Conservation (phyloP, 2,797 vertebrate genomes). For the Hozukius guyotensis region DNA sequence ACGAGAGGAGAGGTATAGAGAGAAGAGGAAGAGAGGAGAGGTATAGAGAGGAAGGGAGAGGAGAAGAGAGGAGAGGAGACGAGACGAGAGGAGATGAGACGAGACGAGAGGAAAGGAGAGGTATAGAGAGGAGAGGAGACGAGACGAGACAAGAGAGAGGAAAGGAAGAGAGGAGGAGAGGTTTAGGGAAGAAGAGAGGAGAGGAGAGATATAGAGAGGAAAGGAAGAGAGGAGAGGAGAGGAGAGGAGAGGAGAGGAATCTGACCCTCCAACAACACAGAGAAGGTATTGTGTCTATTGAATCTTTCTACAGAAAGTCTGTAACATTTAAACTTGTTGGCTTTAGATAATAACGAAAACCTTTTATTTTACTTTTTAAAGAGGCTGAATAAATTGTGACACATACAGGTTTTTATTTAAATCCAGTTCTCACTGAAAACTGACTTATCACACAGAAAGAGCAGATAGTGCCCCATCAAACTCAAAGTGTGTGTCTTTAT, state of each 20-base stretch:
- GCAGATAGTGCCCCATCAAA: constrained; percentile 68
- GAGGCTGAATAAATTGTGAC: constrained; percentile 55
- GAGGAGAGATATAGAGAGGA: no score
- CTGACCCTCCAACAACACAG: constrained; percentile 1
- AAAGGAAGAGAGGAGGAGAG: no score
- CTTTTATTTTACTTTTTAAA: constrained; percentile 60
- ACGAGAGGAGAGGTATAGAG: background rate
- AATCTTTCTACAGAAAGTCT: constrained; percentile 19
- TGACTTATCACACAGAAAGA: constrained; percentile 68
- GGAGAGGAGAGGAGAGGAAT: background rate
- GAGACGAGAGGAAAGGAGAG: no score
- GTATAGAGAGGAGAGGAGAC: background rate
- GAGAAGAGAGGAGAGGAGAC: no score
- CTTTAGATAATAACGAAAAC: constrained; percentile 59
- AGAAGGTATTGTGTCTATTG: background rate
- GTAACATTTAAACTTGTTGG: constrained; percentile 40
- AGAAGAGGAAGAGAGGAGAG: background rate
- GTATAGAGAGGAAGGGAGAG: background rate
- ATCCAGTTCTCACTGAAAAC: constrained; percentile 63
- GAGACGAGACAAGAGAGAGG: background rate
- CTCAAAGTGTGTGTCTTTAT: constrained; percentile 68
- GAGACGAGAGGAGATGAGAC: no score
- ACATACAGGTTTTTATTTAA: constrained; percentile 41
- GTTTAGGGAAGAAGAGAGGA: no score
- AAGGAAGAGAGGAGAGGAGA: no score